Base-by-base conservation (phyloP, 2,888 invertebrate genomes). In the Tridacna crocea region DNA sequence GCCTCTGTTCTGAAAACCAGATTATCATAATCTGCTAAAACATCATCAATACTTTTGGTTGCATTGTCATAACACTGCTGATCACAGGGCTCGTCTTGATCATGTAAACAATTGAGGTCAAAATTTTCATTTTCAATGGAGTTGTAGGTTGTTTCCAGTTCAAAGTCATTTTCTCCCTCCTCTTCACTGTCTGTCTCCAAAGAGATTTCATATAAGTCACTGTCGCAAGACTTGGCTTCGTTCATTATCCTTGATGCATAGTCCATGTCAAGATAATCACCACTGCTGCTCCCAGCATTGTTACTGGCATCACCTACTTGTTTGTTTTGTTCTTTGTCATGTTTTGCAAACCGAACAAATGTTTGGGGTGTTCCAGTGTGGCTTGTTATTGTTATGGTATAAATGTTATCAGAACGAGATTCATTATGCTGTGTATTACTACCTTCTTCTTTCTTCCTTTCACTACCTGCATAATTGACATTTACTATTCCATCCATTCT, bases 51-150 rank as follows among this genome's bases (percentile, higher is more conserved):
- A 70, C 70, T 70, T 48, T 70, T 70, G 0, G 70, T 70, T 6
- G 70, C 70, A 51, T 70, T 70, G 24, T 70, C 70, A 26, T 24
- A 47, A 24, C 70, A 70, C 24, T 26, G 48, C 24, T 48, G 48
- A 26, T 70, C 51, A 70, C 70, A 70, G n/a, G 70, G 26, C 15
- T 17, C 51, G 13, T 15, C 4, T 24, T 6, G n/a, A 22, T 70
- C 51, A 51, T 70, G 70, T 13, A 26, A 70, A 70, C 70, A 70
- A 13, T 48, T 22, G 6, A 61, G 58, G 22, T 80, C 75, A 75
- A 78, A 83, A 70, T 83, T 80, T 46, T 80, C 80, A 72, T 83
- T 83, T 55, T 83, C 83, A n/a, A 80, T 77, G 0, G 83, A 83
- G 55, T 83, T 80, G 26, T 61, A 75, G 47, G 58, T 80, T 60